phyloP scores from a whole-genome alignment of 2,113 vertebrate genomes.

The Pantherophis guttatus region DNA sequence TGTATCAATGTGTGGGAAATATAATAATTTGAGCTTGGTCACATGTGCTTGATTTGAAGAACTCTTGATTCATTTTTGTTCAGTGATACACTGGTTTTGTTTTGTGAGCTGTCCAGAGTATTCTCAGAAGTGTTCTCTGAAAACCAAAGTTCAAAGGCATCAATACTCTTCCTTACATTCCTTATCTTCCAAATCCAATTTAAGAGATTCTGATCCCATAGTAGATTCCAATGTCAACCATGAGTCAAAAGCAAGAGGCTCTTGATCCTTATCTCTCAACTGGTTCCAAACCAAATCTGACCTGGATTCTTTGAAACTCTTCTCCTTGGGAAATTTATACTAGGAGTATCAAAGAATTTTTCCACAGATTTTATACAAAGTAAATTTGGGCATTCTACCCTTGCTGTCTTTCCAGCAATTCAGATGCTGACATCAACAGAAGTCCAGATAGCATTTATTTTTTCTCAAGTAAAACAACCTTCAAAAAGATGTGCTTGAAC shows the following conservation, averaged over 20 bases:
- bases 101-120: not conserved
- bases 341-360: not conserved
- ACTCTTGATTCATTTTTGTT: not conserved
- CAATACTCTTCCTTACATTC: not conserved
- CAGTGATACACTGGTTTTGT: not conserved
- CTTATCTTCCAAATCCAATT: not conserved
- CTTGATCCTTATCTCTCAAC: not conserved
- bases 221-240: not conserved
- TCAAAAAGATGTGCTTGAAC: not conserved
- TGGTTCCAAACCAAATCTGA: not conserved
- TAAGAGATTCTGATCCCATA: not conserved
- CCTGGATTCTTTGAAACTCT: not conserved
- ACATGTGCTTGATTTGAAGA: not conserved
- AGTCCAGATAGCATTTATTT: not conserved
- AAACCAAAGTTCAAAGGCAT: not conserved
- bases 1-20: not conserved
- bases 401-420: not conserved
- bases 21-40: not conserved
- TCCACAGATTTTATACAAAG: not conserved
- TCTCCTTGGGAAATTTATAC: not conserved
- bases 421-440: not conserved
- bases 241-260: not conserved
- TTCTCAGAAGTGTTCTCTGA: not conserved
- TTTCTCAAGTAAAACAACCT: not conserved
- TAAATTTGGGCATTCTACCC: not conserved